Base-by-base conservation (phyloP, 2,113 vertebrate genomes). In the Romanogobio albipinnatus region DNA sequence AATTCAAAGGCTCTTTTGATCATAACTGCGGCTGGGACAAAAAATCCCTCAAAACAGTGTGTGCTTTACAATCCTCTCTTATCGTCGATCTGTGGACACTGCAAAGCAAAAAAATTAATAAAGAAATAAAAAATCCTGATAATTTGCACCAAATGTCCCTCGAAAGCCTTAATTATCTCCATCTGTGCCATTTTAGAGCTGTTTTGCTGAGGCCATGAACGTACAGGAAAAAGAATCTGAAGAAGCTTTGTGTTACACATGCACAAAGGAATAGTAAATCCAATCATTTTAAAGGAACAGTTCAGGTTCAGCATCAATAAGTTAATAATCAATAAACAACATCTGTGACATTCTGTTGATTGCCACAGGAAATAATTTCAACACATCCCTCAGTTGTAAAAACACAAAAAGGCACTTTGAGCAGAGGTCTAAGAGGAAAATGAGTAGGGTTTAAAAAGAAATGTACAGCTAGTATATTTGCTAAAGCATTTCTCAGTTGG, bases 21-120 rank as follows among this genome's bases (percentile, higher is more conserved):
- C 91, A 92, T 92, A 93, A 93, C 91, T 90, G 89, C 83, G 87
- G 90, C 87, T 59, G 88, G 86, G 82, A 91, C 89, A 92, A 92
- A 93, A 91, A 87, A 76, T 83, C 87, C 90, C 87, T 88, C 73
- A 74, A 90, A 92, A 91, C 90, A 91, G 86, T 78, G 88, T 77
- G 87, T 73, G 70, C 66, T 39, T 43, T 10, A 70, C 36, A 70
- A 36, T 76, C 1, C 11, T 15, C 29, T 77, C 33, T 77, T 47
- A 45, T 45, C n/a, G 7, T 62, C 45, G 13, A 45, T 62, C 13
- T 43, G 9, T 56, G 15, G 29, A 76, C 75, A 76, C 51, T 76
- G 26, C 22, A 73, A 47, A 73, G 39, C 36, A 53, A 29, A 22
- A 0, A 5, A 9, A 5, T 39, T 7, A 39, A 39, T 7, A 39